Evolutionary conservation across 2,888 invertebrate species (phyloP), one percentile per base, ranked within the genome.

Genomic region (Galerucella nymphaeae): DNA sequence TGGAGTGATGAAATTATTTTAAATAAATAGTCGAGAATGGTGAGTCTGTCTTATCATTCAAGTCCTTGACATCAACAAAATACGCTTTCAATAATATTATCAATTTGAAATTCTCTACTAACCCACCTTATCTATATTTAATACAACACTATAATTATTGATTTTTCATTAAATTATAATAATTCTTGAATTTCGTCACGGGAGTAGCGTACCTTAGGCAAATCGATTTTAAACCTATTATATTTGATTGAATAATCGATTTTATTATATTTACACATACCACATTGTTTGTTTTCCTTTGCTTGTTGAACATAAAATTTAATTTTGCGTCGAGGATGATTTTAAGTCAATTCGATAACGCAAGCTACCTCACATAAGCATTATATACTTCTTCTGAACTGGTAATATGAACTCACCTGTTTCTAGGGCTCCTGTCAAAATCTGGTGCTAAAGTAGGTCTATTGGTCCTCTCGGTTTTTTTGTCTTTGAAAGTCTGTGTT

Each of bases 371-470:
- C 48, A 48, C 48, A 48, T 48, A 6, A n/a, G 6, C 6, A 48
- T 48, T 48, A n/a, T 6, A 3, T n/a, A 14, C 14, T 5, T n/a
- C n/a, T 14, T 5, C 3, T 45, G 14, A 45, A 2, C 0, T 1
- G 14, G 4, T 45, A 2, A 5, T 14, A n/a, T 9, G 16, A 30
- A 9, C 48, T 38, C 41, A 76, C 76, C 76, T 77, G 57, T 76
- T 76, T 53, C 76, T 77, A 90, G 78, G 77, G 74, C 91, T 91
- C 90, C 87, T 57, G 84, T 83, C 75, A 2, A 89, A 89, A 73
- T 90, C 90, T 0, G 90, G 90, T 0, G 88, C 87, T 62, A 91
- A 79, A 0, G 90, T 90, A 74, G 89, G 87, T 59, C 91, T 86
- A 5, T 90, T 89, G 76, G 90, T 89, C 66, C 89, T 87, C 64